Evolutionary conservation across 2,113 vertebrate species (phyloP).

Genomic region (Theristicus caerulescens): DNA sequence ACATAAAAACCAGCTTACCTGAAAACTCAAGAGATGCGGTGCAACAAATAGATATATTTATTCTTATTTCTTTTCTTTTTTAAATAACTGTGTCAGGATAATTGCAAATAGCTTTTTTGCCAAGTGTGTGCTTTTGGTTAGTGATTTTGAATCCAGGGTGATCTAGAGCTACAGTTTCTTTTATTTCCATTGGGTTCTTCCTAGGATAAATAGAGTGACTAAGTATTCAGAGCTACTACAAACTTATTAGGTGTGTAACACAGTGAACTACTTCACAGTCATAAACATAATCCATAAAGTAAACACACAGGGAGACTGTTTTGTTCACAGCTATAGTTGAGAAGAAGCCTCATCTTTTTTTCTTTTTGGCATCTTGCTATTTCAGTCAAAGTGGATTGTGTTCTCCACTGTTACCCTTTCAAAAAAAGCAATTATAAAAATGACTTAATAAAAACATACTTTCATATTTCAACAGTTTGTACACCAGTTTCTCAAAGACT

Average conservation of each 20-base stretch:
- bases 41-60: constrained; percentile 34
- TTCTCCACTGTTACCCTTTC: not conserved
- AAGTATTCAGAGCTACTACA: constrained; percentile 48
- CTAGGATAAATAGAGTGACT: constrained; percentile 4
- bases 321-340: not conserved
- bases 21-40: not conserved
- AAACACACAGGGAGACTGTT: not conserved
- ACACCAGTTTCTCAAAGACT: not conserved
- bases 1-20: not conserved
- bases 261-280: constrained; percentile 38
- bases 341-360: not conserved
- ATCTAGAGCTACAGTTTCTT: constrained; percentile 40
- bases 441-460: not conserved
- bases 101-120: not conserved
- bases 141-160: not conserved
- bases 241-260: constrained; percentile 39
- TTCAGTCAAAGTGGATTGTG: not conserved
- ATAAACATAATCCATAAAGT: constrained; percentile 21
- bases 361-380: not conserved
- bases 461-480: not conserved
- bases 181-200: not conserved
- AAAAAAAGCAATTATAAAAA: not conserved
- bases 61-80: constrained; percentile 48
- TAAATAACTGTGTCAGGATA: not conserved
- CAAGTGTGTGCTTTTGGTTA: not conserved